Conservation (phyloP, 2,113 vertebrate species). For the Condylura cristata region DNA sequence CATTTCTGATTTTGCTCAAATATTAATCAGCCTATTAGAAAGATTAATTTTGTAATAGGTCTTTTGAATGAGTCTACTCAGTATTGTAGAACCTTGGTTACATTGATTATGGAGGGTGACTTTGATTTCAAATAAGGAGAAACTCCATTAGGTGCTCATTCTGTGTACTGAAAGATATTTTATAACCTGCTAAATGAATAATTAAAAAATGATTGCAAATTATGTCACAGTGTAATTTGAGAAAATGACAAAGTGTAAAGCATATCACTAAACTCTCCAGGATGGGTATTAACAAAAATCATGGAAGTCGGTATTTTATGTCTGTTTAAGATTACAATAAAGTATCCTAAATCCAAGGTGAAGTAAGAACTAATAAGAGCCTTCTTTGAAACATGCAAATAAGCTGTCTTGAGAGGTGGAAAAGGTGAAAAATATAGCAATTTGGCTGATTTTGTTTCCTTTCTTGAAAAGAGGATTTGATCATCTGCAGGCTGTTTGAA, state of each 20-base stretch:
- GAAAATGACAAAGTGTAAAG: neutral
- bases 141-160: neutral
- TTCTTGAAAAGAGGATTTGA: constrained; percentile 36
- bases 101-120: neutral
- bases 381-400: constrained; percentile 31
- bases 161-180: neutral
- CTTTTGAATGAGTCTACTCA: neutral
- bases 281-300: neutral
- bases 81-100: neutral
- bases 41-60: neutral
- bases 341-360: constrained; percentile 7
- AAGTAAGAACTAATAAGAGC: neutral
- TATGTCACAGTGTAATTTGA: neutral
- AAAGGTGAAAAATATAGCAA: constrained; percentile 4
- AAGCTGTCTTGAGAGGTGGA: neutral
- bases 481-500: neutral
- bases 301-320: neutral
- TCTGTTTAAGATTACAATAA: neutral
- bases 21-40: neutral
- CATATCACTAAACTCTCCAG: neutral
- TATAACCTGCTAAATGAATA: constrained; percentile 8
- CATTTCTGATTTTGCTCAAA: neutral
- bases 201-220: neutral
- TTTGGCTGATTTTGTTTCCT: constrained; percentile 63
- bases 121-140: constrained; percentile 19